phyloP scores from a whole-genome alignment of 1,140 invertebrate species.

The Hyles vespertilio region DNA sequence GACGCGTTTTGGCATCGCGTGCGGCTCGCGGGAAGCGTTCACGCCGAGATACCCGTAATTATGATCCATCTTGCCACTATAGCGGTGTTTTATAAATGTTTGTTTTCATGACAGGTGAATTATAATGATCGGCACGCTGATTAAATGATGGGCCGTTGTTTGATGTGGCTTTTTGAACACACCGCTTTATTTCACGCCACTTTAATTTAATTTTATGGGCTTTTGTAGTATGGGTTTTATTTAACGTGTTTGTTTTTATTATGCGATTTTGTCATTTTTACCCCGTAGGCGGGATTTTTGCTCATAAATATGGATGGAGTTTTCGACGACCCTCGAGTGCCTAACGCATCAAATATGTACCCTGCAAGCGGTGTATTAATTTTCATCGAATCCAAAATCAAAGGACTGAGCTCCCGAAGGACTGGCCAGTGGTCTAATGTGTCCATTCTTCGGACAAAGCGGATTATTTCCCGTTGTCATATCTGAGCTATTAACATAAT shows the following conservation, averaged over 20 bases:
- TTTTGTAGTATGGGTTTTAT: constrained; percentile 2
- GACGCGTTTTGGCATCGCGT: constrained; percentile 61
- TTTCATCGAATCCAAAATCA: constrained; percentile 67
- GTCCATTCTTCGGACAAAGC: constrained; percentile 58
- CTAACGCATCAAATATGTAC: constrained; percentile 34
- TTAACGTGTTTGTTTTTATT: constrained; percentile 9
- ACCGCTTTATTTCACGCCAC: constrained; percentile 7
- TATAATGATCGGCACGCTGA: constrained; percentile 33
- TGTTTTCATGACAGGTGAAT: constrained; percentile 54
- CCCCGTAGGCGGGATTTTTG: constrained; percentile 12
- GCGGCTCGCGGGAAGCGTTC: constrained; percentile 35
- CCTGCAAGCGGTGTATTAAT: constrained; percentile 50
- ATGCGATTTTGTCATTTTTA: constrained; percentile 11
- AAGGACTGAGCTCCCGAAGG: constrained; percentile 50
- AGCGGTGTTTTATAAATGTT: constrained; percentile 41
- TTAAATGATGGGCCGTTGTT: constrained; percentile 24
- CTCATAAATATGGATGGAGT: constrained; percentile 32
- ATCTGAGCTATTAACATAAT: constrained; percentile 63
- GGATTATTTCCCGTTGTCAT: constrained; percentile 68
- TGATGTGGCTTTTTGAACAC: constrained; percentile 10
- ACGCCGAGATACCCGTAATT: constrained; percentile 46
- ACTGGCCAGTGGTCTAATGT: constrained; percentile 46
- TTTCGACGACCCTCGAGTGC: constrained; percentile 9
- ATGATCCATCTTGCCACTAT: constrained; percentile 37
- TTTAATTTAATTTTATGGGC: constrained; percentile 14